Percentiles rank a stretch among this genome's conserved stretches.
phyloP scores from a whole-genome alignment of 1,140 invertebrate genomes.

The Sipha flava region DNA sequence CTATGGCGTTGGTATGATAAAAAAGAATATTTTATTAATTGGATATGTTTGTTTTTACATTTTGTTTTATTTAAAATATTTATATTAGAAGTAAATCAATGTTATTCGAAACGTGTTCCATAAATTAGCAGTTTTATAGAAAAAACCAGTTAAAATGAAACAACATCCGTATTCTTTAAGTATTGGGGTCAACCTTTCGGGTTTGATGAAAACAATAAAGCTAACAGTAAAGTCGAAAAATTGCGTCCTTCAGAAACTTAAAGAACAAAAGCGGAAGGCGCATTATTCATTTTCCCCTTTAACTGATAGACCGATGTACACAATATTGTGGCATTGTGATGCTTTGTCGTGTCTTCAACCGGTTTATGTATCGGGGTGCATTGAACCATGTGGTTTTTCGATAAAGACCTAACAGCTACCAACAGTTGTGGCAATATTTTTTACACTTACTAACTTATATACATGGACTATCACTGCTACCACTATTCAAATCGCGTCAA shows the following conservation, averaged over 20 bases:
- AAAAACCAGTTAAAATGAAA: too few species aligned
- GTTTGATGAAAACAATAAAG: neutral
- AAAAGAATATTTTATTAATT: too few species aligned
- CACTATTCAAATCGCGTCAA: slow-evolving; percentile 1
- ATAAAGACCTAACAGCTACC: neutral
- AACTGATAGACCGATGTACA: slow-evolving; percentile 15
- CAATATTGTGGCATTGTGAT: slow-evolving; percentile 20
- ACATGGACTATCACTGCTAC: too few species aligned
- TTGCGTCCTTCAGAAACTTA: neutral
- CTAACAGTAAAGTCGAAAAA: neutral
- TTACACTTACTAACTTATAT: too few species aligned
- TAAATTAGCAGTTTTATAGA: neutral
- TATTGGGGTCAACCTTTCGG: neutral
- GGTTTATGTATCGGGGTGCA: slow-evolving; percentile 21
- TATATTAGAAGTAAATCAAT: too few species aligned
- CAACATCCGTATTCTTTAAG: neutral
- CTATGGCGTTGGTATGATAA: too few species aligned
- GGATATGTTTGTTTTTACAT: too few species aligned
- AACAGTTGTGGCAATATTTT: neutral
- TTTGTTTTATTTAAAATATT: too few species aligned
- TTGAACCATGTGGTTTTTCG: slow-evolving; percentile 27
- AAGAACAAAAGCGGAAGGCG: slow-evolving; percentile 7
- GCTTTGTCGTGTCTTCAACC: slow-evolving; percentile 12
- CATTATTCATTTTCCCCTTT: slow-evolving; percentile 10
- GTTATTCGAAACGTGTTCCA: neutral